Evolutionary conservation across 2,113 vertebrate genomes (phyloP), one percentile per base, ranked within the genome.

Genomic region (Podocnemis expansa): DNA sequence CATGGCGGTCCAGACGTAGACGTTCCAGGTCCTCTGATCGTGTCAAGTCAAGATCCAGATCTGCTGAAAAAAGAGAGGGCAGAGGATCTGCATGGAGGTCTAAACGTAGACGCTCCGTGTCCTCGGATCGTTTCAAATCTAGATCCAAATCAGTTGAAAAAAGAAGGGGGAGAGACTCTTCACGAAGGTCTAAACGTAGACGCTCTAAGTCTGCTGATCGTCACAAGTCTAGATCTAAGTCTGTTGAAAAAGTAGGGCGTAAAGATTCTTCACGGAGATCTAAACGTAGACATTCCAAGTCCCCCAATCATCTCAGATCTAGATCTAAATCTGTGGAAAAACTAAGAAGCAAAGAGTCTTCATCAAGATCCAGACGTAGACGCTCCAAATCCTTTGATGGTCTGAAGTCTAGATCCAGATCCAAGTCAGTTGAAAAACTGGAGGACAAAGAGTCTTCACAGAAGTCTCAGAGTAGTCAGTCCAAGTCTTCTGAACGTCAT

Each of bases 281-380:
- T 75, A 97, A 98, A 92, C 96, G 97, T 76, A 98, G 98, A 70
- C 97, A 97, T 34, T 98, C 98, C 7, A 98, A 97, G 49, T 98
- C 98, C 31, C 98, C 98, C 80, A 98, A 98, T 88, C 98, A 98
- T 9, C 93, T 97, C 78, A 98, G 98, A 38, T 98, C 98, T 98
- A 99, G 99, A 93, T 98, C 99, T 14, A 99, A 99, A 85, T 99
- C 99, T 22, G 98, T 98, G 87, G 98, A 98, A 91, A 98, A 97
- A 96, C 96, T 96, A 89, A 95, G 97, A 82, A 97, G 90, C 79
- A 95, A 96, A 34, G 94, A 95, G 43, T 93, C 97, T 12, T 97
- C 97, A 2, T 85, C 84, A 31, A 97, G 97, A 79, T 89, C 94
- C 63, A 93, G 97, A 90, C 97, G 95, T 87, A 97, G 97, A 78